These are phyloP conservation scores for Prionailurus viverrinus DNA, from an alignment of 2,113 vertebrate genomes.

Conservation along the genomic window DNA sequence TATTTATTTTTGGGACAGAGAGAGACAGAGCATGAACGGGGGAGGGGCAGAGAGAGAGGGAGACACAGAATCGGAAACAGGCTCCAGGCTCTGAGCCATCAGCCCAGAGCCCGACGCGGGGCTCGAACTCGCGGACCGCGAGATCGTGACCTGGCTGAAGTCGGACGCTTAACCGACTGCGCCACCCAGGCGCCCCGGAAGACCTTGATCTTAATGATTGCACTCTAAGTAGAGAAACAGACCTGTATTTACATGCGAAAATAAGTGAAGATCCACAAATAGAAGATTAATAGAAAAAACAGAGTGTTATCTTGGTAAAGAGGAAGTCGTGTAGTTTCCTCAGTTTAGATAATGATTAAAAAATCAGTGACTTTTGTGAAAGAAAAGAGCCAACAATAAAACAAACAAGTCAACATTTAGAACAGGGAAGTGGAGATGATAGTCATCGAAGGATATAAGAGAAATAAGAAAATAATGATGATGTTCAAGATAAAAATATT, in stretches of 20 bases:
- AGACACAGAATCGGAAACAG: too few species aligned
- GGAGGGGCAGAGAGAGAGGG: too few species aligned
- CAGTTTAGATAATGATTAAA: background rate
- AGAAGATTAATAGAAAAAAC: background rate
- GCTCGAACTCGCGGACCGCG: too few species aligned
- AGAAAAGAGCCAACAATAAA: background rate
- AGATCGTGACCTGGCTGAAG: too few species aligned
- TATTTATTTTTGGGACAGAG: too few species aligned
- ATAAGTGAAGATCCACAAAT: background rate
- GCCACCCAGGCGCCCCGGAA: too few species aligned
- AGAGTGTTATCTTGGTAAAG: background rate
- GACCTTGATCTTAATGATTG: background rate
- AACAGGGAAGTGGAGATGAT: rapidly evolving
- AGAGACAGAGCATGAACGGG: too few species aligned
- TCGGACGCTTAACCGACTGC: too few species aligned
- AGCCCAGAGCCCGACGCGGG: too few species aligned
- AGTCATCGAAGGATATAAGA: background rate
- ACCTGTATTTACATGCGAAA: background rate
- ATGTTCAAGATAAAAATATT: background rate
- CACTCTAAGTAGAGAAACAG: background rate
- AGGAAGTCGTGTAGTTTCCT: background rate
- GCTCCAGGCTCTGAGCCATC: too few species aligned
- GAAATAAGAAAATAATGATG: background rate
- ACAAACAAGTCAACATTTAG: background rate
- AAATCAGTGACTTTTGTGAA: background rate